Evolutionary conservation across 2,888 invertebrate genomes (phyloP).

Genomic region (Anthophora plumipes): DNA sequence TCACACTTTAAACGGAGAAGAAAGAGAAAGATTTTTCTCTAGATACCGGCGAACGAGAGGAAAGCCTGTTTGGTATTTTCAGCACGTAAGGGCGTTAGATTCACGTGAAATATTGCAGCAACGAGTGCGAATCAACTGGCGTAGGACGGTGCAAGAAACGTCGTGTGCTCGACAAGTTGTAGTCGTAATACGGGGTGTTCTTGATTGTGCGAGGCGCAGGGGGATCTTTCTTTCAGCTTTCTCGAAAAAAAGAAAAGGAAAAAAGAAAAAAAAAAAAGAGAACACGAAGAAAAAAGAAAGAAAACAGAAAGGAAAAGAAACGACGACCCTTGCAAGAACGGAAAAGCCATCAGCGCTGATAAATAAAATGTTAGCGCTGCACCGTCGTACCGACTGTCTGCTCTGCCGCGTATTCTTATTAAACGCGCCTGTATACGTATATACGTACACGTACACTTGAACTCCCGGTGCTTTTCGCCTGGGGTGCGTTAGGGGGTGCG

Average conservation of each 20-base stretch:
- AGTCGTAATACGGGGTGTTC: slow-evolving; percentile 41
- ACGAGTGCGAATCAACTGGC: slow-evolving; percentile 8
- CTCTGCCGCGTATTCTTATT: slow-evolving; percentile 76
- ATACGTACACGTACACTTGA: slow-evolving; percentile 44
- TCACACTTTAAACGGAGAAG: not conserved
- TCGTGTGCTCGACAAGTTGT: slow-evolving; percentile 6
- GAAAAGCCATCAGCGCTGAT: slow-evolving; percentile 81
- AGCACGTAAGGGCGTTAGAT: not conserved
- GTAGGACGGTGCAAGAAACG: not conserved
- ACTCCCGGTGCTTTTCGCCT: slow-evolving; percentile 64
- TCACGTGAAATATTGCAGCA: slow-evolving; percentile 9
- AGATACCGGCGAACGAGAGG: not conserved
- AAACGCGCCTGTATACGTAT: slow-evolving; percentile 57
- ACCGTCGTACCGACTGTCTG: slow-evolving; percentile 71
- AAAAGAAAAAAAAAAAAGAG: slow-evolving; percentile 29
- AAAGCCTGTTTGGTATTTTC: not conserved
- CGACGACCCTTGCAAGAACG: slow-evolving; percentile 70
- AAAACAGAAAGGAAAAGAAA: slow-evolving; percentile 32
- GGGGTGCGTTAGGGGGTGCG: slow-evolving; percentile 64
- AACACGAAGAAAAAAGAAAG: slow-evolving; percentile 23
- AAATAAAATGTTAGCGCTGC: slow-evolving; percentile 82
- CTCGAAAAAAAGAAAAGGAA: slow-evolving; percentile 41
- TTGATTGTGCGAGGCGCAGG: slow-evolving; percentile 56
- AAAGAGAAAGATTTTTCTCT: not conserved
- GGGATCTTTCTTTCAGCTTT: slow-evolving; percentile 63